Evolutionary conservation across 2,888 invertebrate genomes (phyloP).

Genomic region (Ormia ochracea): DNA sequence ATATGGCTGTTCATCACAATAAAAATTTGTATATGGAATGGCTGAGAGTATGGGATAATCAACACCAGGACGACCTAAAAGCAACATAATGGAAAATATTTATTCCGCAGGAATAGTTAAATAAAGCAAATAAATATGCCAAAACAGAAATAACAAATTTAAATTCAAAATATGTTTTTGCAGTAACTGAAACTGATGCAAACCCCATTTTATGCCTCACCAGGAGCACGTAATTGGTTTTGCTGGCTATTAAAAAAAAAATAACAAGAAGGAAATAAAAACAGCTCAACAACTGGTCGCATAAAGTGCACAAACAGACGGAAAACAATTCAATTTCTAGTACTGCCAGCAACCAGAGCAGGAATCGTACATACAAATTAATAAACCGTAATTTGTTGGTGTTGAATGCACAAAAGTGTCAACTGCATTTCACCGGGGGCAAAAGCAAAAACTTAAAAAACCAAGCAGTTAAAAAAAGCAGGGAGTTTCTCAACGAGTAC

Average conservation of each 20-base stretch:
- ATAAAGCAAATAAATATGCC: not conserved
- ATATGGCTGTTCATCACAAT: slow-evolving; percentile 91
- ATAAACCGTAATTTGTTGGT: slow-evolving; percentile 58
- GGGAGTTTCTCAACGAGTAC: slow-evolving; percentile 21
- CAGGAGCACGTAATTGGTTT: slow-evolving; percentile 21
- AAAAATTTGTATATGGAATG: slow-evolving; percentile 92
- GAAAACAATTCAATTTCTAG: not conserved
- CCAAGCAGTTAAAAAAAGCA: slow-evolving; percentile 17
- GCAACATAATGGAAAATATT: slow-evolving; percentile 3
- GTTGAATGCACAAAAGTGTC: slow-evolving; percentile 63
- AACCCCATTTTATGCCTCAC: not conserved
- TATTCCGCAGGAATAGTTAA: not conserved
- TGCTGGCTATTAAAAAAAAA: slow-evolving; percentile 14
- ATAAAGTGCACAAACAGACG: slow-evolving; percentile 19
- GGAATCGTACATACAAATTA: slow-evolving; percentile 53
- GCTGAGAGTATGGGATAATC: slow-evolving; percentile 91
- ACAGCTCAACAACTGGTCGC: not conserved
- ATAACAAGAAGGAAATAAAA: slow-evolving; percentile 8
- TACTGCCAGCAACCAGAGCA: not conserved
- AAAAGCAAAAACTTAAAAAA: slow-evolving; percentile 23
- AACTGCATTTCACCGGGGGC: slow-evolving; percentile 57
- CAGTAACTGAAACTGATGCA: not conserved
- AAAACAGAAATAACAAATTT: slow-evolving; percentile 4
- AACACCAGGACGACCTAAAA: slow-evolving; percentile 88
- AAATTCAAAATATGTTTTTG: slow-evolving; percentile 23